phyloP scores from a whole-genome alignment of 2,113 vertebrate genomes.

The Triplophysa tibetana region DNA sequence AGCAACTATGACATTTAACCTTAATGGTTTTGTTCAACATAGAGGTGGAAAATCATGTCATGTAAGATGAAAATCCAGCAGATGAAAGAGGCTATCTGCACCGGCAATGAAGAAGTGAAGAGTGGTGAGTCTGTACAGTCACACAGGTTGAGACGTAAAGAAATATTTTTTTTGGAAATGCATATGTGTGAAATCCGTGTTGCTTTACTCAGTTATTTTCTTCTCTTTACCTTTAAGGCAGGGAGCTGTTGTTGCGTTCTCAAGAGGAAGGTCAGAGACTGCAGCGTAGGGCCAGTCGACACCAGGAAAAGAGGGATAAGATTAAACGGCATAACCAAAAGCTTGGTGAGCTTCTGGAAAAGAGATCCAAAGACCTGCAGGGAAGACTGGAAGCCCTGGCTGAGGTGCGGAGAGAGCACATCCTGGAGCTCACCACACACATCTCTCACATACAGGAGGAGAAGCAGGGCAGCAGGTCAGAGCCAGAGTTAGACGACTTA shows the following conservation, averaged over 20 bases:
- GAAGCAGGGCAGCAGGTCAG: conserved; percentile 85
- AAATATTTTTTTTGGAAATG: background rate
- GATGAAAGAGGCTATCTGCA: conserved; percentile 90
- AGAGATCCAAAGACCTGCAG: conserved; percentile 78
- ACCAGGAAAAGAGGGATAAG: conserved; percentile 95
- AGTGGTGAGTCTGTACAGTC: conserved; percentile 77
- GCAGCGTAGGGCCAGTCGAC: conserved; percentile 85
- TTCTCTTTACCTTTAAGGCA: conserved; percentile 70
- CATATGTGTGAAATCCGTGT: background rate
- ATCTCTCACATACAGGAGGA: conserved; percentile 93
- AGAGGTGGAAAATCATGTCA: conserved; percentile 99
- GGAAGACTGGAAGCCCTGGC: conserved; percentile 80
- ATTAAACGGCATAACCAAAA: conserved; percentile 88
- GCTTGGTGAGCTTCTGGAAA: conserved; percentile 86
- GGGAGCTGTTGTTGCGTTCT: conserved; percentile 80
- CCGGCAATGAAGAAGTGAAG: conserved; percentile 86
- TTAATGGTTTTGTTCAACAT: conserved; percentile 55
- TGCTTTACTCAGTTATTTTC: background rate
- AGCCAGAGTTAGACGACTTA: background rate
- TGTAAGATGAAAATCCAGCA: conserved; percentile 95
- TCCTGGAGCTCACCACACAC: conserved; percentile 88
- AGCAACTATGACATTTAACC: too few species aligned
- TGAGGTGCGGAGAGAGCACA: conserved; percentile 76
- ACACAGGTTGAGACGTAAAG: background rate
- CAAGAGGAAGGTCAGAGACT: conserved; percentile 91